Evolutionary conservation across 35 echinoderm and acorn worm species (phyloP).

Genomic region (Acanthaster planci): DNA sequence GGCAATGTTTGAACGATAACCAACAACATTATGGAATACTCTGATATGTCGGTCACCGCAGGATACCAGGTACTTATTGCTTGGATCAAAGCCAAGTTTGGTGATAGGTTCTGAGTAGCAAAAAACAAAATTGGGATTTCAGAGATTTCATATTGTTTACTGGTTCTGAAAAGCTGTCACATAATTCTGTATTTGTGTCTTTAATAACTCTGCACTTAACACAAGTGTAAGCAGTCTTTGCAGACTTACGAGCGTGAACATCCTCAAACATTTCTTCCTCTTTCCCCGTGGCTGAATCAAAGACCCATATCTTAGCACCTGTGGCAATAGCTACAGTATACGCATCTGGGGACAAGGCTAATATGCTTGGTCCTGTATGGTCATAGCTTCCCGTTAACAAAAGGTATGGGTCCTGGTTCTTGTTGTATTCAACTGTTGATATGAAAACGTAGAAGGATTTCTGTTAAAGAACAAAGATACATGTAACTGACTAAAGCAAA

Average conservation of each 20-base stretch:
- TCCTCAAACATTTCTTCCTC: conserved; percentile 73
- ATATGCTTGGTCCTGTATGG: conserved; percentile 65
- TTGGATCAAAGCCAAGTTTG: conserved; percentile 90
- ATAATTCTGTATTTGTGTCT: too few relatives aligned
- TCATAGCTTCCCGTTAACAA: conserved; percentile 67
- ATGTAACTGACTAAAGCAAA: not conserved
- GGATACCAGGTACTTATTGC: conserved; percentile 81
- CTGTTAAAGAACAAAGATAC: not conserved
- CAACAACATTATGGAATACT: conserved; percentile 91
- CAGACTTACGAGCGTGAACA: conserved; percentile 76
- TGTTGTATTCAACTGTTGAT: conserved; percentile 75
- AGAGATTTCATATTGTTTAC: too few relatives aligned
- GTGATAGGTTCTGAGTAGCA: conserved; percentile 50
- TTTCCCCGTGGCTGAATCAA: conserved; percentile 49
- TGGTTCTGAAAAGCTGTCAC: too few relatives aligned
- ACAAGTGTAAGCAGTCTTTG: too few relatives aligned
- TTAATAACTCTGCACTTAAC: too few relatives aligned
- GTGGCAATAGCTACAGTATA: conserved; percentile 60
- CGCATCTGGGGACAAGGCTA: conserved; percentile 70
- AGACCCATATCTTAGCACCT: conserved; percentile 46
- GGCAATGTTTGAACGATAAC: conserved; percentile 57
- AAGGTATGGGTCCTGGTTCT: conserved; percentile 92
- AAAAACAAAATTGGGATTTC: too few relatives aligned
- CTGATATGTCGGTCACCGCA: conserved; percentile 84
- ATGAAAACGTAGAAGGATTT: conserved; percentile 33